Base-by-base conservation (phyloP, 2,113 vertebrate genomes). In the Theristicus caerulescens region DNA sequence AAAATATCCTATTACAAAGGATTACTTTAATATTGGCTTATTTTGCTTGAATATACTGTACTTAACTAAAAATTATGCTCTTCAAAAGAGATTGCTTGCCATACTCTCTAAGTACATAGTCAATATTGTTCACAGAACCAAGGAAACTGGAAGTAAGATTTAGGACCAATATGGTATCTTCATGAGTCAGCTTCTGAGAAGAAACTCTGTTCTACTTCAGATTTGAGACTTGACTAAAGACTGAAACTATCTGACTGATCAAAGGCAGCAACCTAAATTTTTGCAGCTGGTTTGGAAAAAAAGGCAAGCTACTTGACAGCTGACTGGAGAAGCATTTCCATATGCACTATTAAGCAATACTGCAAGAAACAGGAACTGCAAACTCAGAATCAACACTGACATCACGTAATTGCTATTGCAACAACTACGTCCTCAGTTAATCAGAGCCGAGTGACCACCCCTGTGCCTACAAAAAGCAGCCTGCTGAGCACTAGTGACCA, bases 371-470 rank as follows among this genome's bases (percentile, higher is more conserved):
- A 65, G 31, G 10, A 86, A 71, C 64, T 70, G 40, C 27, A 88
- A n/a, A 71, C 38, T 71, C 57, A 17, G 20, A 64, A 76, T 47
- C 38, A 64, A 49, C 78, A 57, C 18, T 13, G 9, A 44, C 66
- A 76, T 9, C 66, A 32, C 1, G 0, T 38, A 90, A 88, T 7
- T 51, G 82, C 59, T 77, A 26, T 6, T 58, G 79, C 46, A 94
- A 64, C 51, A 93, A 44, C 71, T 26, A 24, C 10, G 55, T 24
- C 62, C 79, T 80, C 87, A 46, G 58, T 27, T 82, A 59, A 70
- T 36, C 57, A 19, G 1, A 77, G 67, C 70, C 64, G 42, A 66
- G 22, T 0, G 0, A 67, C 9, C 12, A 51, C 24, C 24, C 49
- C 24, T 24, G 13, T 25, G 24, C 22, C 49, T 13, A 51, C 25